These are phyloP conservation scores for Sialis fuliginosa DNA, from an alignment of 2,888 invertebrate genomes.

Conservation along the genomic window DNA sequence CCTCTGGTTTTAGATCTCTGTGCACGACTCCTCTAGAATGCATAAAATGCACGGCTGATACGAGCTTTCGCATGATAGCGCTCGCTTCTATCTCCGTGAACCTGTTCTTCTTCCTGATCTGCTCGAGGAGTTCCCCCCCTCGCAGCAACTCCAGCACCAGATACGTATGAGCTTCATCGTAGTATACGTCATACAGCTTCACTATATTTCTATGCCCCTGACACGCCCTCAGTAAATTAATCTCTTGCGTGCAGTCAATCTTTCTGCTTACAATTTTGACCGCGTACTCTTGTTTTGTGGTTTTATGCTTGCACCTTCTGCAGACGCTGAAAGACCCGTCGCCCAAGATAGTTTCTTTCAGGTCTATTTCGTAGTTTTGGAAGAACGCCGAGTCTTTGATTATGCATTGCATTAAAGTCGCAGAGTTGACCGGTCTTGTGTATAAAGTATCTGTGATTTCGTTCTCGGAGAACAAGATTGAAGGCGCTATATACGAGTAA, in stretches of 20 bases:
- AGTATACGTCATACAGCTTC: constrained; percentile 61
- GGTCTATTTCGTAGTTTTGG: constrained; percentile 60
- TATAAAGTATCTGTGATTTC: constrained; percentile 56
- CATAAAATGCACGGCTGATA: constrained; percentile 69
- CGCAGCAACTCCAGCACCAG: constrained; percentile 71
- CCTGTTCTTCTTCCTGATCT: constrained; percentile 43
- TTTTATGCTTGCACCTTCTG: constrained; percentile 56
- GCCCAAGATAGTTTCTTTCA: constrained; percentile 53
- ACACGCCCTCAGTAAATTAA: constrained; percentile 61
- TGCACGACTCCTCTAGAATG: constrained; percentile 76
- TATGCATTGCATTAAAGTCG: constrained; percentile 17
- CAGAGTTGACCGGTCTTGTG: constrained; percentile 26
- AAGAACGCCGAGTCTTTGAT: constrained; percentile 62
- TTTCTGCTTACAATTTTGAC: constrained; percentile 69
- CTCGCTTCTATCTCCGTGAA: constrained; percentile 66
- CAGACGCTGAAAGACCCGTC: constrained; percentile 84
- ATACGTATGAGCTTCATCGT: constrained; percentile 74
- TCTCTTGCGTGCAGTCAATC: constrained; percentile 52
- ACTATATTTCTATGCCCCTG: constrained; percentile 84
- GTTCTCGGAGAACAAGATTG: constrained; percentile 68
- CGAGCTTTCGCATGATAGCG: constrained; percentile 64
- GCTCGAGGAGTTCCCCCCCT: constrained; percentile 64
- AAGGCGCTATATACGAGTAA: constrained; percentile 91
- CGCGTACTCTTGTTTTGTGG: constrained; percentile 59
- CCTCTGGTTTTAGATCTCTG: constrained; percentile 89